Evolutionary conservation across 2,113 vertebrate species (phyloP), one percentile per base, ranked within the genome.

Genomic region (Alethe diademata): DNA sequence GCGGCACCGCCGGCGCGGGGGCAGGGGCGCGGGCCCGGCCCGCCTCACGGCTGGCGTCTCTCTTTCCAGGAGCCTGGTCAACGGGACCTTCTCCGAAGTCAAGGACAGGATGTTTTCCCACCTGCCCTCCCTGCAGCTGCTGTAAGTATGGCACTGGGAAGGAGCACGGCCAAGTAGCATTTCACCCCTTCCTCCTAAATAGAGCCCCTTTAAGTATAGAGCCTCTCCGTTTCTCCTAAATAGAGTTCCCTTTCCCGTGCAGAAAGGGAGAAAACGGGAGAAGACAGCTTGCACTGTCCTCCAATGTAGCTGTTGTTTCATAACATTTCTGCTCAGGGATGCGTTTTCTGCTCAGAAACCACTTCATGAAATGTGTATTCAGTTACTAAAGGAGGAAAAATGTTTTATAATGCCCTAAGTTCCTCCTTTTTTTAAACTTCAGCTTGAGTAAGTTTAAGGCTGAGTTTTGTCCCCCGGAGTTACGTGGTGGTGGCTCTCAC

Each of bases 31-130:
- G 45, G 47, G 65, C 35, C 50, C 3, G 25, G 11, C 73, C 66
- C 73, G 67, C n/a, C 29, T 87, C 9, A 86, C 3, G 43, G 29
- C 47, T 28, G 67, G 16, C 79, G 85, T 72, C 53, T 76, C 60
- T 72, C 43, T 60, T 60, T 53, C 3, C 97, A 99, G 99, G 98
- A 99, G 99, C 94, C 97, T 99, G 91, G 99, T 99, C 36, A 99
- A 99, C 96, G 99, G 99, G 93, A 99, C 98, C 26, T 99, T 99
- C 97, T 98, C 97, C 2, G 99, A 99, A 97, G 98, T 99, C 95
- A 99, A 98, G 97, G 99, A 99, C 97, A 98, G 98, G 38, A 99
- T 99, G 99, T 99, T 99, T 96, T 96, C 99, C 36, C 99, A 99
- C 96, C 98, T 99, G 97, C 98, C 99, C 71, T 99, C 98, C 70